These are phyloP conservation scores for Drosophila maculinotata DNA, from an alignment of 2,888 invertebrate genomes.

Conservation along the genomic window DNA sequence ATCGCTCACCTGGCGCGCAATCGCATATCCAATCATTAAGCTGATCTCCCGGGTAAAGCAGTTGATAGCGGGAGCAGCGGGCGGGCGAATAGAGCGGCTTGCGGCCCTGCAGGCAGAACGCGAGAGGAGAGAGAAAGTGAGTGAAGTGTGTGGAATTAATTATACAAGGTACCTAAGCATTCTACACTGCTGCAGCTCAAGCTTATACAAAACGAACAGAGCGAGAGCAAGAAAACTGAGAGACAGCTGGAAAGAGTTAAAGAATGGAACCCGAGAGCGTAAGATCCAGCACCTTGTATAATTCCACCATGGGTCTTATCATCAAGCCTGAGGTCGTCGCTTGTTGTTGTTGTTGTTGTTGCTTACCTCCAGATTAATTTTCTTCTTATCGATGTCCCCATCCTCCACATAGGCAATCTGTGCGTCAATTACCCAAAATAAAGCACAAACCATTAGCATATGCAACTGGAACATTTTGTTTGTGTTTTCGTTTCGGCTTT, in stretches of 20 bases:
- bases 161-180: no score
- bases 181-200: no score
- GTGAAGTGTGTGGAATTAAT: background rate
- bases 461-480: conserved; percentile 42
- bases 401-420: conserved; percentile 79
- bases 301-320: conserved; percentile 32
- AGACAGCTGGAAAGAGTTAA: no score
- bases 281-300: no score
- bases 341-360: background rate
- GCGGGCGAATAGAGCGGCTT: conserved; percentile 87
- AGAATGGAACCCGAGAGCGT: no score
- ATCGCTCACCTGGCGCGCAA: conserved; percentile 83
- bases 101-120: conserved; percentile 77
- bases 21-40: conserved; percentile 88
- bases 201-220: no score
- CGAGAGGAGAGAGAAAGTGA: conserved; percentile 5
- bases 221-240: background rate
- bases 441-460: conserved; percentile 24
- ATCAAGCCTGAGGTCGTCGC: conserved; percentile 15
- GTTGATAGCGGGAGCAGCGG: conserved; percentile 88
- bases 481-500: background rate
- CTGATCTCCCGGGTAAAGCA: conserved; percentile 89
- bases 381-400: conserved; percentile 72
- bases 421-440: conserved; percentile 40
- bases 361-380: conserved; percentile 80